Evolutionary conservation across 1,140 invertebrate genomes (phyloP), one percentile per base, ranked within the genome.

Genomic region (Sarcophaga bullata): DNA sequence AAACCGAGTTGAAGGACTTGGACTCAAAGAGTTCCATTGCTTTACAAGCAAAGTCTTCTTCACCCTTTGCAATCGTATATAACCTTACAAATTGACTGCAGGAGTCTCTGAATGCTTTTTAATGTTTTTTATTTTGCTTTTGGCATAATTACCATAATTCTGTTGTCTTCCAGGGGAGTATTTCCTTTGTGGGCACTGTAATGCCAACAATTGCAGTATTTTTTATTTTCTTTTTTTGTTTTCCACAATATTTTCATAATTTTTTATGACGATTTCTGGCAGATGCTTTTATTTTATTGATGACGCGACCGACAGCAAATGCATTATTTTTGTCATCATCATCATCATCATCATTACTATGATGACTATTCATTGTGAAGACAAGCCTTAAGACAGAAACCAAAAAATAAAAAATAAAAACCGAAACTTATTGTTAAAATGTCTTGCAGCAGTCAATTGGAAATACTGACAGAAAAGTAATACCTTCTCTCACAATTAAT

Each of bases 211-310:
- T 10, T 52, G 50, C 50, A 52, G 13, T 52, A 52, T 10, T 52
- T 52, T 52, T 10, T 3, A 52, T 52, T 52, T 52, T 52, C 13
- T 52, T 52, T 50, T 50, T 50, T 52, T 52, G 6, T 52, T 10
- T 52, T 52, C 13, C 13, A 52, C 6, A 52, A 10, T 52, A 52
- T 52, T 52, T 25, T 68, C 17, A 68, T 25, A 68, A 68, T 68
- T 19, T 68, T 8, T 37, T 37, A 4, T 37, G 4, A 37, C 25
- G 25, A 58, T 68, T 68, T 68, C 62, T 8, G 19, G 62, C 62
- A 68, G 62, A 68, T 68, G 62, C 62, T 68, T 68, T 68, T 15
- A 62, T 68, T 37, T 37, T 37, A 68, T 68, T 68, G 17, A 68
- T 68, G 62, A 68, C 19, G 19, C 6, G 62, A 68, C 62, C n/a